Evolutionary conservation across 2,113 vertebrate species (phyloP).

Genomic region (Calidris pugnax): DNA sequence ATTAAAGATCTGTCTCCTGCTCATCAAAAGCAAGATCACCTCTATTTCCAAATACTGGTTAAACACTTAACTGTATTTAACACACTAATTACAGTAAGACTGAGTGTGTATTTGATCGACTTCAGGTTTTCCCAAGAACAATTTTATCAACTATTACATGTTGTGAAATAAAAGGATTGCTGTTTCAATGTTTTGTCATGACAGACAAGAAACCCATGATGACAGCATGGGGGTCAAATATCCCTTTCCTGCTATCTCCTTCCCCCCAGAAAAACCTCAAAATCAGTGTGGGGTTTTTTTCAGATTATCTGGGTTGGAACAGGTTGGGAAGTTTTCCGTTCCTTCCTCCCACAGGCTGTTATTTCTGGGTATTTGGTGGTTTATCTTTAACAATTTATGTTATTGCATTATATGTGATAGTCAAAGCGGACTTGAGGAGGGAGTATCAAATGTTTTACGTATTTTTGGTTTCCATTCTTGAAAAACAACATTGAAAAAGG

Average conservation of each 20-base stretch:
- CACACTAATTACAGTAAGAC: not conserved
- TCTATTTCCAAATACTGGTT: not conserved
- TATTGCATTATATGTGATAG: not conserved
- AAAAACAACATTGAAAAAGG: not conserved
- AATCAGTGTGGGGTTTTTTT: rapidly evolving
- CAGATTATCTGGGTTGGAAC: not conserved
- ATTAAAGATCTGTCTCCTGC: not conserved
- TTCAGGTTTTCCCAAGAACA: not conserved
- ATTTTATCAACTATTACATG: not conserved
- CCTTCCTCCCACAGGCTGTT: not conserved
- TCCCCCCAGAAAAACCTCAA: not conserved
- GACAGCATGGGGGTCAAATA: not conserved
- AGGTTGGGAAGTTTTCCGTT: not conserved
- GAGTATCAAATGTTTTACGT: not conserved
- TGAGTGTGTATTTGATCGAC: not conserved
- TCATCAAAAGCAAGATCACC: not conserved
- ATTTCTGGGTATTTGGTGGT: not conserved
- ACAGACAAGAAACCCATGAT: not conserved
- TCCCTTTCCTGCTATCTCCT: not conserved
- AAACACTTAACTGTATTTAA: not conserved
- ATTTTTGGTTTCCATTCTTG: not conserved
- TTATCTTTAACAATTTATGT: not conserved
- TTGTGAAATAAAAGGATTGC: not conserved
- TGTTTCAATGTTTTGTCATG: not conserved
- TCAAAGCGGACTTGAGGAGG: not conserved